These are phyloP conservation scores for Stratiomys singularior DNA, from an alignment of 2,888 invertebrate species.

Conservation along the genomic window DNA sequence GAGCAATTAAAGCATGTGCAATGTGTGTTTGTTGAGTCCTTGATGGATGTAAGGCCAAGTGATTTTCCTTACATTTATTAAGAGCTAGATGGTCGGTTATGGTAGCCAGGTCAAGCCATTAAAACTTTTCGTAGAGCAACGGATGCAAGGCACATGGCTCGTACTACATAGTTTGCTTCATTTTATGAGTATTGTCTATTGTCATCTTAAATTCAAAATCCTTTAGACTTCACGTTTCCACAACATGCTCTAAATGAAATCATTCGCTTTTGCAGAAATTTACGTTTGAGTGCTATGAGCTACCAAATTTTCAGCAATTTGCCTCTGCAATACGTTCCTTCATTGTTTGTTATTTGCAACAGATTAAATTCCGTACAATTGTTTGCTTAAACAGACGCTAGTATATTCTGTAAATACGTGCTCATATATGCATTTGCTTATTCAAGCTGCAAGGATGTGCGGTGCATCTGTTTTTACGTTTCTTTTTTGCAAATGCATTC, in stretches of 20 bases:
- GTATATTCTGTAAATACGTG: not conserved
- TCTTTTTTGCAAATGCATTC: conserved; percentile 15
- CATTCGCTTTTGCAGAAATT: conserved; percentile 18
- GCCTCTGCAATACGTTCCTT: conserved; percentile 38
- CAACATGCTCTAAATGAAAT: not conserved
- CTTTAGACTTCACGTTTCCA: not conserved
- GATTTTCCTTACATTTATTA: not conserved
- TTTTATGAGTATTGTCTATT: not conserved
- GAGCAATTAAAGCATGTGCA: not conserved
- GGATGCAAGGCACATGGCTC: not conserved
- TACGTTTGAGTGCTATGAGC: conserved; percentile 9
- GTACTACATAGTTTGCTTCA: not conserved
- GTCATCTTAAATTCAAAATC: not conserved
- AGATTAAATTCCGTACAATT: conserved; percentile 31
- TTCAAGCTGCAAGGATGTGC: not conserved
- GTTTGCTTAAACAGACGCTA: not conserved
- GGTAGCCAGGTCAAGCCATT: not conserved
- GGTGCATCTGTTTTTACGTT: not conserved
- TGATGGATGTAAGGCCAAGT: not conserved
- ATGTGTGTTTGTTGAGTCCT: not conserved
- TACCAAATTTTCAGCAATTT: conserved; percentile 36
- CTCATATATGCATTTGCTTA: not conserved
- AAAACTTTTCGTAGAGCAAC: not conserved
- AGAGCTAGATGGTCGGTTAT: not conserved
- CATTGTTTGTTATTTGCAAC: conserved; percentile 43